Percentiles rank a stretch among this genome's conserved stretches.
Evolutionary conservation across 2,888 invertebrate genomes (phyloP).

Genomic region (Frankliniella intonsa): DNA sequence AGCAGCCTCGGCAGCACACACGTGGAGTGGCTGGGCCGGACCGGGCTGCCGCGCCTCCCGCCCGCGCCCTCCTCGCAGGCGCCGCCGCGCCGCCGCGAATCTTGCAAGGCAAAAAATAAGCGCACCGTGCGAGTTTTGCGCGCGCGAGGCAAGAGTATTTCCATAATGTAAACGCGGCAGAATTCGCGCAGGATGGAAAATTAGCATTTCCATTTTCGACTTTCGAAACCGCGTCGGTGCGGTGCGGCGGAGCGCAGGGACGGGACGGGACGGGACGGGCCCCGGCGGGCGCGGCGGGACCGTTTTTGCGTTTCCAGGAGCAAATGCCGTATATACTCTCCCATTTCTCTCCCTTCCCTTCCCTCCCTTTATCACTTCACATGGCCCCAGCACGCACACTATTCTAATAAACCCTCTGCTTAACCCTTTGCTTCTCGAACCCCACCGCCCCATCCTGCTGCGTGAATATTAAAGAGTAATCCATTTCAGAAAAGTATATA

Average conservation of each 20-base stretch:
- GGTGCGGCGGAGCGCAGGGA: not conserved
- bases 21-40: no score
- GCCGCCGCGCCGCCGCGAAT: not conserved
- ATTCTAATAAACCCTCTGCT: no score
- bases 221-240: not conserved
- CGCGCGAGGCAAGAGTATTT: not conserved
- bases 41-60: not conserved
- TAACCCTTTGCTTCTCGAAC: no score
- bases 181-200: constrained; percentile 15
- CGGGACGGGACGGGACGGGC: not conserved
- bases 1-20: not conserved
- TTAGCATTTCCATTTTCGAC: constrained; percentile 24
- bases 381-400: no score
- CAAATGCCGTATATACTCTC: no score
- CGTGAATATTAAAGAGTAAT: no score
- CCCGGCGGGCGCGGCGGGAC: not conserved
- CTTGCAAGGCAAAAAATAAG: not conserved
- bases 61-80: not conserved
- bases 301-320: no score
- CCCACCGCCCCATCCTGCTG: no score
- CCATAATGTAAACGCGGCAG: constrained; percentile 19
- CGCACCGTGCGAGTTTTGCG: constrained; percentile 7
- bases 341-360: no score
- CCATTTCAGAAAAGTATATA: no score
- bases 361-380: no score